Evolutionary conservation across 1,140 invertebrate genomes (phyloP).

Genomic region (Microplitis demolitor): DNA sequence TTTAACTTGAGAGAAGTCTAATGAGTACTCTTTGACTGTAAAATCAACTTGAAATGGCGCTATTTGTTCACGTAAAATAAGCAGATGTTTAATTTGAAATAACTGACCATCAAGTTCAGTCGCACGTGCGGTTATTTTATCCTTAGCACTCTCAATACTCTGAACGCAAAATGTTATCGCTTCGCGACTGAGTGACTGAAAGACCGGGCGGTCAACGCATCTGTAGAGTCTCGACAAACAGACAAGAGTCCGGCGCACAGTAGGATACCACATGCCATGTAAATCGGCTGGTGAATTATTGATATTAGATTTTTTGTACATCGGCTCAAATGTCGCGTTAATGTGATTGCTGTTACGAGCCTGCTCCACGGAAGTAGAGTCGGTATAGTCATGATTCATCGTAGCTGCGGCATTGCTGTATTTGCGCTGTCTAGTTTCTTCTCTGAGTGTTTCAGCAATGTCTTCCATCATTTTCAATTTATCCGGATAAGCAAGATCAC

Average conservation of each 20-base stretch:
- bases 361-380: slow-evolving; percentile 33
- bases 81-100: slow-evolving; percentile 97
- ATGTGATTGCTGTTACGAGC: slow-evolving; percentile 48
- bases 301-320: slow-evolving; percentile 45
- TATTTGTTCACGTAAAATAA: slow-evolving; percentile 97
- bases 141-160: slow-evolving; percentile 80
- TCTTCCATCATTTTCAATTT: slow-evolving; percentile 97
- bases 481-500: slow-evolving; percentile 96
- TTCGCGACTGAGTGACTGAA: slow-evolving; percentile 96
- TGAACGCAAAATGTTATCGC: slow-evolving; percentile 89
- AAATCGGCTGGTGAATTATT: slow-evolving; percentile 88
- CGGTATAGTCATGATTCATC: slow-evolving; percentile 29
- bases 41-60: slow-evolving; percentile 98
- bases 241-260: slow-evolving; percentile 90
- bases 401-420: slow-evolving; percentile 47
- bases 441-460: slow-evolving; percentile 53
- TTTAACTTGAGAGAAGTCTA: slow-evolving; percentile 91
- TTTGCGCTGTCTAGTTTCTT: slow-evolving; percentile 50
- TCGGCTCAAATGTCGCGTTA: slow-evolving; percentile 46
- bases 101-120: slow-evolving; percentile 88
- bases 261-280: slow-evolving; percentile 99
- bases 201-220: slow-evolving; percentile 93
- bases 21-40: slow-evolving; percentile 85
- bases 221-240: slow-evolving; percentile 94
- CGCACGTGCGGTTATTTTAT: slow-evolving; percentile 71